Evolutionary conservation across 2,113 vertebrate genomes (phyloP).

Genomic region (Tragelaphus strepsiceros): DNA sequence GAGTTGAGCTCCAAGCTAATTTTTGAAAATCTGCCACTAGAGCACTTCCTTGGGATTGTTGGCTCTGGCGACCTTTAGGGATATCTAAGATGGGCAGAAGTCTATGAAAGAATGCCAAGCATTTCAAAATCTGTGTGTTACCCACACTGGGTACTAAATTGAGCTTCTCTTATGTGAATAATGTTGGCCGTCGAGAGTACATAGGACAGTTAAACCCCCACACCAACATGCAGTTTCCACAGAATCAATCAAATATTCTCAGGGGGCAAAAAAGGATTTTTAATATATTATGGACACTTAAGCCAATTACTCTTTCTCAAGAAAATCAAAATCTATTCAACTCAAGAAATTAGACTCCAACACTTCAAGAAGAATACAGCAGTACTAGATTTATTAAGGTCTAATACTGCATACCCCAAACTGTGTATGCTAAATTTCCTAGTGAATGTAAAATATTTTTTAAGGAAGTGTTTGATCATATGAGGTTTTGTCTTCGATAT

Average conservation of each 20-base stretch:
- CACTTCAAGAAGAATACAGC: background rate
- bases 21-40: slow-evolving; percentile 43
- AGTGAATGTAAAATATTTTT: background rate
- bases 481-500: background rate
- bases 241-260: background rate
- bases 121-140: background rate
- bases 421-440: background rate
- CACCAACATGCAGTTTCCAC: background rate
- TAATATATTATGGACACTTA: background rate
- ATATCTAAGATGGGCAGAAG: background rate
- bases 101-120: background rate
- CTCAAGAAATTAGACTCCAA: background rate
- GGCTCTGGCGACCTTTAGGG: background rate
- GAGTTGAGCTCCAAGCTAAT: slow-evolving; percentile 32
- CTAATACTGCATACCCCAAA: background rate
- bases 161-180: background rate
- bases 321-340: background rate
- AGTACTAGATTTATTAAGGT: background rate
- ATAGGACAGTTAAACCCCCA: background rate
- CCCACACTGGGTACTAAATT: background rate
- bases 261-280: background rate
- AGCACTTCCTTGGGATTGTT: background rate
- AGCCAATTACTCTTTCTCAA: background rate
- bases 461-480: background rate
- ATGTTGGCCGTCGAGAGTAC: background rate